Base-by-base conservation (phyloP, 2,888 invertebrate species). In the Buathra laborator region DNA sequence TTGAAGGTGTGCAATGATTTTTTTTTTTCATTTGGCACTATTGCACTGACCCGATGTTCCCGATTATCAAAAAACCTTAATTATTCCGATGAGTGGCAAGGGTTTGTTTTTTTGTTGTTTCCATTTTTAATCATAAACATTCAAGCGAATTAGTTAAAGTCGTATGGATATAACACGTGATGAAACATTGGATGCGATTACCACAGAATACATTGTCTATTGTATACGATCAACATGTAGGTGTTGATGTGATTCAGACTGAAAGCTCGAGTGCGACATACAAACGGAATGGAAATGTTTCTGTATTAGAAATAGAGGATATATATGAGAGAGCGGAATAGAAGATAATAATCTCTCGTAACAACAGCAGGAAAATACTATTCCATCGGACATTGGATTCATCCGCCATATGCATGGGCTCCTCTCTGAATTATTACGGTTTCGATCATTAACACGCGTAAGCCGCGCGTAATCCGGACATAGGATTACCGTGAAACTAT, bases 391-490 rank as follows among this genome's bases (percentile, higher is more conserved):
- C 62, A 48, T 62, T 46, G n/a, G 12, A 62, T 29, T 24, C 44
- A n/a, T 24, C 43, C 5, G 24, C 46, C 3, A 29, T 29, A 6
- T 9, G 16, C 59, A 48, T n/a, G 29, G 7, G 6, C 32, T 19
- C 44, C 43, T 37, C 68, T 53, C 76, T 66, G 67, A 76, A 84
- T 84, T 81, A 84, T 81, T 77, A 62, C 51, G 59, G 62, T 72
- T 81, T 62, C 67, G 77, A 44, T 76, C 71, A 75, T 75, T 79
- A 67, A 72, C 76, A 68, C 72, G 72, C 24, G 70, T 84, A 77
- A 84, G 59, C 76, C 77, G 71, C 32, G 48, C 48, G 62, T 72
- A 84, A 84, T 84, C 59, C 81, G 64, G 64, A 66, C 71, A 80
- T 72, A 59, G 75, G 46, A 77, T 72, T 84, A 72, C 76, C 59